Evolutionary conservation across 1,140 invertebrate genomes (phyloP), one percentile per base, ranked within the genome.

Genomic region (Grapholita molesta): DNA sequence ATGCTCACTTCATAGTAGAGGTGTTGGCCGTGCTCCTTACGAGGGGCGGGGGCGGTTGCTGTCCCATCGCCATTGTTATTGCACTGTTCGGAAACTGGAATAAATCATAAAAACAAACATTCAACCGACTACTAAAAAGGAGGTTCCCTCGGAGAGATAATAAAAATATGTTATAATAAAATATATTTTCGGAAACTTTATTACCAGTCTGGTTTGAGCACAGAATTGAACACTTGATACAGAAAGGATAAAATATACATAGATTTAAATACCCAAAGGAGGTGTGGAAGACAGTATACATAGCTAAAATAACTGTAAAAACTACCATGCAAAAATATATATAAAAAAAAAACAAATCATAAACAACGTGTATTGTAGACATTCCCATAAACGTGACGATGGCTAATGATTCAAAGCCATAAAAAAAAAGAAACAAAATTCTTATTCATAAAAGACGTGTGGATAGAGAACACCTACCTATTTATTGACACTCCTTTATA

Each of bases 81-180:
- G 91, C 86, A 85, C 84, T 92, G 85, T 91, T 92, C 75, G 90
- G 85, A 84, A 92, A 92, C 88, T 92, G 90, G 76, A 90, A 90
- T 77, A 77, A 88, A 85, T 73, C 72, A 81, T 76, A 84, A 84
- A 82, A 76, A 80, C 70, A 78, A 76, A 85, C 70, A 83, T 57
- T 76, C 70, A 75, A 52, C 33, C 9, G 30, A 32, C 53, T 30
- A 57, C 66, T 2, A 70, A 28, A 67, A 48, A 8, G 7, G n/a
- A 8, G 12, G 38, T 42, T 42, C 18, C 6, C 42, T 48, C 7
- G 15, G 5, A 8, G 1, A 48, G n/a, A 48, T n/a, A 48, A 18
- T 12, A 5, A 6, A 21, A 48, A 48, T 9, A 21, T 15, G 3
- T 48, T 21, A 30, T 30, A n/a, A n/a, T 38, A 33, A 33, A 33